phyloP scores from a whole-genome alignment of 2,113 vertebrate genomes.

The Cariama cristata region DNA sequence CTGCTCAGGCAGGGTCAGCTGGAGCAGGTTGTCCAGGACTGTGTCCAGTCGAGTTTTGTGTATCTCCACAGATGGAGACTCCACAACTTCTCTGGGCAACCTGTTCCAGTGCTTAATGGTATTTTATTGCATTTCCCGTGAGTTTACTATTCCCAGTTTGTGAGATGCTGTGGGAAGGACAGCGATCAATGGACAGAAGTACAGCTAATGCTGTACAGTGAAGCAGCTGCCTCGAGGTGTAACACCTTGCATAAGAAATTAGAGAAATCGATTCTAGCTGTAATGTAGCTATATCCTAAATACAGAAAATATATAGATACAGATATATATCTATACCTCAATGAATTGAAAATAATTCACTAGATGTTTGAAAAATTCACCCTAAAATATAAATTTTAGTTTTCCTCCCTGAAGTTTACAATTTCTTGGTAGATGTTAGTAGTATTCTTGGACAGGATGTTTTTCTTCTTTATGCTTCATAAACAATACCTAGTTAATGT shows the following conservation, averaged over 20 bases:
- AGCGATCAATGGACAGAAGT: not conserved
- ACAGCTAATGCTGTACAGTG: not conserved
- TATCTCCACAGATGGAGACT: not conserved
- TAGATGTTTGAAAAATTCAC: not conserved
- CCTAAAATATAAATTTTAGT: not conserved
- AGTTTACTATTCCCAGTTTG: not conserved
- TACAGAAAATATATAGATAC: not conserved
- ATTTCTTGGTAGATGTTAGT: not conserved
- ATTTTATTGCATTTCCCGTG: not conserved
- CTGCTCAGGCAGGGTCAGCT: not conserved
- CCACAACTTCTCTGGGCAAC: not conserved
- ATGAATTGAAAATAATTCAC: not conserved
- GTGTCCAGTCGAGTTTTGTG: not conserved
- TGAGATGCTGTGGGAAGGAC: not conserved
- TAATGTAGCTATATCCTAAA: not conserved
- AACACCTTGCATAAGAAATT: not conserved
- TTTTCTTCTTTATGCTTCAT: not conserved
- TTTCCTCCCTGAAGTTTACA: not conserved
- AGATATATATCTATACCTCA: not conserved
- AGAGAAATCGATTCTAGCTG: not conserved
- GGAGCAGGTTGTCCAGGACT: not conserved
- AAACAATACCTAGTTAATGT: not conserved
- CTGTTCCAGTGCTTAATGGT: not conserved
- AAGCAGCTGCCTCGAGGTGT: not conserved
- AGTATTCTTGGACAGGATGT: not conserved